phyloP scores from a whole-genome alignment of 2,888 invertebrate species.

The Drosophila paranaensis region DNA sequence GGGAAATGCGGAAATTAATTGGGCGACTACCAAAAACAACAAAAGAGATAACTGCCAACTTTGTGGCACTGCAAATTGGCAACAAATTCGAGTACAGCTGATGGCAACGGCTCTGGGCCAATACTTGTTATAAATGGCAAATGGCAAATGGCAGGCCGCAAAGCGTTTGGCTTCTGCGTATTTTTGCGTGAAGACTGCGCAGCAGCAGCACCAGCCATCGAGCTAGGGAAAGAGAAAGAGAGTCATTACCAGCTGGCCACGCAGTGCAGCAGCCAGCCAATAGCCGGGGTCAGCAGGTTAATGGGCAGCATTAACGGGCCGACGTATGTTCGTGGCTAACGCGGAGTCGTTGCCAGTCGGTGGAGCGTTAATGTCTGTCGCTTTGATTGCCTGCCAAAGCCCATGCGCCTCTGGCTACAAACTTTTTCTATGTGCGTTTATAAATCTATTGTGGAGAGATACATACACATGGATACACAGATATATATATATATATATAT shows the following conservation, averaged over 20 bases:
- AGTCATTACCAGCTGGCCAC: conserved; percentile 72
- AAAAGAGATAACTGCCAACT: conserved; percentile 40
- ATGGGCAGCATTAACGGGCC: conserved; percentile 81
- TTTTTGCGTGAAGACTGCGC: conserved; percentile 73
- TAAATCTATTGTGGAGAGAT: conserved; percentile 50
- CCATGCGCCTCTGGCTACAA: conserved; percentile 49
- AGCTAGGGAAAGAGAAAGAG: conserved; percentile 53
- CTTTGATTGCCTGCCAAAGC: conserved; percentile 69
- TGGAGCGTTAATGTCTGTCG: conserved; percentile 65
- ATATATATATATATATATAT: background rate
- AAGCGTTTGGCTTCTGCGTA: conserved; percentile 77
- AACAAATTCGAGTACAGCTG: conserved; percentile 67
- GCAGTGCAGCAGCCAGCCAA: conserved; percentile 60
- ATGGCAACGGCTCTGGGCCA: conserved; percentile 49
- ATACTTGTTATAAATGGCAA: conserved; percentile 73
- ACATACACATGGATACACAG: background rate
- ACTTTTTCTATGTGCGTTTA: conserved; percentile 65
- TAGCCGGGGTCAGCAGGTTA: conserved; percentile 73
- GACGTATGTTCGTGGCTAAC: conserved; percentile 66
- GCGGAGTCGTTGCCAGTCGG: conserved; percentile 3
- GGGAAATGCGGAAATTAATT: conserved; percentile 81
- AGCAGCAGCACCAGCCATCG: conserved; percentile 16
- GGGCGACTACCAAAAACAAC: conserved; percentile 59
- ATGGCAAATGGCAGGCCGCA: conserved; percentile 62
- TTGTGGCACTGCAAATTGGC: conserved; percentile 73